A percentile compares a stretch with the other conserved stretches of the same genome.
Conservation (phyloP, 64 coral and sea anemone genomes). For the Hydrozoanthus tunicans region DNA sequence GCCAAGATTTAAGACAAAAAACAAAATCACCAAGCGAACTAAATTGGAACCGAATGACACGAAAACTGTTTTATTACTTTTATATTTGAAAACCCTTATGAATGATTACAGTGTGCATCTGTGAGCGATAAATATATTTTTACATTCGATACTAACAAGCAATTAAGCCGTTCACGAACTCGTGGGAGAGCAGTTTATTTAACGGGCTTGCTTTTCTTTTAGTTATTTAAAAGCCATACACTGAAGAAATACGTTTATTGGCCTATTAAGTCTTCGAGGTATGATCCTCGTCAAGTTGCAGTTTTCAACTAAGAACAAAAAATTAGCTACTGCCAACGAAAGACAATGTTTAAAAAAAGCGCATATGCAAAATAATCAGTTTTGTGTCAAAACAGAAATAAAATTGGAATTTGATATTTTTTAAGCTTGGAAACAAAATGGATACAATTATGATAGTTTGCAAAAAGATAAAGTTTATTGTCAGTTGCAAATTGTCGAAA, state of each 20-base stretch:
- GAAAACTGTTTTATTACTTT: neutral
- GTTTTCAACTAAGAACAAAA: neutral
- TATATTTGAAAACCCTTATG: neutral
- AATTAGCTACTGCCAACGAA: neutral
- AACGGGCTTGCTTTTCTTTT: neutral
- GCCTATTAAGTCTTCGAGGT: neutral
- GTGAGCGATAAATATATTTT: slow-evolving; percentile 13
- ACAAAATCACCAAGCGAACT: neutral
- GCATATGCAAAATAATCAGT: neutral
- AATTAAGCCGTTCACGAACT: neutral
- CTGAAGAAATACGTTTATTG: neutral
- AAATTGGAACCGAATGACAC: neutral
- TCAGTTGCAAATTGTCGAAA: slow-evolving; percentile 12
- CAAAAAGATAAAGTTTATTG: neutral
- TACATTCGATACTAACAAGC: slow-evolving; percentile 22
- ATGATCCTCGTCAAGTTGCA: neutral
- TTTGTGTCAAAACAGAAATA: neutral
- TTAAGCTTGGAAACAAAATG: neutral
- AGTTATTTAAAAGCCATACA: slow-evolving; percentile 15
- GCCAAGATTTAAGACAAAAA: neutral
- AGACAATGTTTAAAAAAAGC: neutral
- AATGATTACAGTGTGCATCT: neutral
- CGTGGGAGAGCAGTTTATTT: slow-evolving; percentile 29
- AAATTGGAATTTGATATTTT: neutral
- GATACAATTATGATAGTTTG: neutral